A percentile compares a stretch with the other conserved stretches of the same genome.
These are phyloP conservation scores for Leptinotarsa juncta DNA, from an alignment of 2,888 invertebrate species.

Conservation along the genomic window DNA sequence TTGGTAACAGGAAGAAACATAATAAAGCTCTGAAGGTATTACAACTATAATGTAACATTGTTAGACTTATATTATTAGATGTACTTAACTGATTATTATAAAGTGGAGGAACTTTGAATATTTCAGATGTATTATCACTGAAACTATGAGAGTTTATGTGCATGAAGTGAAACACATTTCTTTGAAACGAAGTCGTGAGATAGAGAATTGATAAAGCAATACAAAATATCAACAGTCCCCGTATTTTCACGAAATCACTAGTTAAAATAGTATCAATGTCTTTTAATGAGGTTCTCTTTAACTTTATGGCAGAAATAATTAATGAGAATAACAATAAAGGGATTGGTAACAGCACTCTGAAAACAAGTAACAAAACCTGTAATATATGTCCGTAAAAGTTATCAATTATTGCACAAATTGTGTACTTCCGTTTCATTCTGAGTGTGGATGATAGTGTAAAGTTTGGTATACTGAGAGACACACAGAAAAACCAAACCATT, in stretches of 20 bases:
- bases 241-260: slow-evolving; percentile 56
- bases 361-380: slow-evolving; percentile 57
- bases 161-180: slow-evolving; percentile 55
- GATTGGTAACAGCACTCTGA: slow-evolving; percentile 57
- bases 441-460: slow-evolving; percentile 68
- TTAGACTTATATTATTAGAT: slow-evolving; percentile 49
- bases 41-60: slow-evolving; percentile 59
- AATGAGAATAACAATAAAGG: slow-evolving; percentile 55
- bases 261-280: slow-evolving; percentile 55
- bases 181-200: slow-evolving; percentile 58
- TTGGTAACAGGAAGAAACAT: slow-evolving; percentile 53
- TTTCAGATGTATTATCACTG: slow-evolving; percentile 35
- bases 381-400: slow-evolving; percentile 65
- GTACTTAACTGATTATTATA: slow-evolving; percentile 53
- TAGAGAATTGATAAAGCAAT: slow-evolving; percentile 55
- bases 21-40: slow-evolving; percentile 52
- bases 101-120: slow-evolving; percentile 58
- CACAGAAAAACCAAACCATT: slow-evolving; percentile 71
- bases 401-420: slow-evolving; percentile 69
- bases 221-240: slow-evolving; percentile 55
- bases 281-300: slow-evolving; percentile 53
- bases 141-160: slow-evolving; percentile 49
- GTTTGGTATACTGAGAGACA: slow-evolving; percentile 72
- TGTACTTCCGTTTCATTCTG: slow-evolving; percentile 60
- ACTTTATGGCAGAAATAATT: slow-evolving; percentile 54